Base-by-base conservation (phyloP, 2,797 vertebrate species). In the Anomalospiza imberbis region DNA sequence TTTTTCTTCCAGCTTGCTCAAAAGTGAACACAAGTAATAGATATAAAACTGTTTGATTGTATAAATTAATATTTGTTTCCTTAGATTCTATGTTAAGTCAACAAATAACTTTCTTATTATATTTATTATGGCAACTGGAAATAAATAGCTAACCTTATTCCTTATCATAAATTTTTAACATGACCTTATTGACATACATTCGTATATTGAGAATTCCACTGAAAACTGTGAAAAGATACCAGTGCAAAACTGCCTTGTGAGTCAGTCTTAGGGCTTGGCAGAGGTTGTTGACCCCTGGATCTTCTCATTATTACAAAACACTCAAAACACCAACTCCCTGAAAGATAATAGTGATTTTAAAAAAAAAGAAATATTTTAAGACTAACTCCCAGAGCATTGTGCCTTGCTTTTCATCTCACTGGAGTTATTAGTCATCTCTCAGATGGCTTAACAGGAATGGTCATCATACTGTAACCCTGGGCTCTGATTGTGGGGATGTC, bases 381-480 rank as follows among this genome's bases (percentile, higher is more conserved):
- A 86, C 80, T 93, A 91, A 75, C 74, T 92, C 42, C 29, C 13
- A 54, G 80, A 88, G 11, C 28, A 34, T 31, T 85, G 34, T 3
- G 31, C 22, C 78, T 96, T 94, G 60, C 28, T 85, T 61, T 68
- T 92, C 77, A 85, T 94, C 79, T 96, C 84, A 67, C 32, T 92
- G 47, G 60, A 85, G 68, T 78, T 90, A 86, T 75, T 72, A 88
- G 62, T 75, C 22, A 22, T 86, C 76, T 20, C n/a, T 85, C 73
- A 88, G 58, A 89, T 81, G 86, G 74, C 40, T 92, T 96, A 93
- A 92, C 48, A 53, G 53, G 65, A 68, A 61, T 40, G 75, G 93
- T 91, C 95, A 91, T 51, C 79, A 61, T 88, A 78, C 61, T 20
- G 12, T 91, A 95, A 97, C 57, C 84, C 82, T 90, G 61, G 68